Evolutionary conservation across 2,797 vertebrate genomes (phyloP).

Genomic region (Poecilia picta): DNA sequence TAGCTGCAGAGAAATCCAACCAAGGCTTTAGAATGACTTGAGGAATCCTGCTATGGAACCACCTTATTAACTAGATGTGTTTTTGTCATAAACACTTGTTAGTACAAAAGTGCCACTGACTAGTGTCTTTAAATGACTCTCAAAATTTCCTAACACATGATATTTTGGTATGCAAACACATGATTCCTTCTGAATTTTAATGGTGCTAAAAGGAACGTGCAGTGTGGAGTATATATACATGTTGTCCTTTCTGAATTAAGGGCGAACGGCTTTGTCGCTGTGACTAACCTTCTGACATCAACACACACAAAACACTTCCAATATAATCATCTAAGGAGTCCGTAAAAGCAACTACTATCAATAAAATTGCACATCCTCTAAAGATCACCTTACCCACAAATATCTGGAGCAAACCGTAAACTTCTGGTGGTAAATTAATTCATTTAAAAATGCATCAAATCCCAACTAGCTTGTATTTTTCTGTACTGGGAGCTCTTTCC

Average conservation of each 20-base stretch:
- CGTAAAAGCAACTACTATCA: slow-evolving; percentile 58
- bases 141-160: neutral
- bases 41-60: neutral
- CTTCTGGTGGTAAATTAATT: slow-evolving; percentile 53
- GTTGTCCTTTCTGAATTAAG: neutral
- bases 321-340: slow-evolving; percentile 30
- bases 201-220: neutral
- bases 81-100: neutral
- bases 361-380: slow-evolving; percentile 44
- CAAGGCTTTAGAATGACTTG: neutral
- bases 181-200: neutral
- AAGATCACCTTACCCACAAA: slow-evolving; percentile 44
- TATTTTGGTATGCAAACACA: neutral
- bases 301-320: neutral
- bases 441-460: slow-evolving; percentile 32
- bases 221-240: neutral
- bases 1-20: neutral
- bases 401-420: slow-evolving; percentile 50
- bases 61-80: neutral
- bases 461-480: slow-evolving; percentile 36
- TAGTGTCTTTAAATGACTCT: neutral
- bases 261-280: neutral
- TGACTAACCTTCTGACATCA: slow-evolving; percentile 26
- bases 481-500: slow-evolving; percentile 47
- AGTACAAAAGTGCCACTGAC: neutral